Base-by-base conservation (phyloP, 1,140 invertebrate species). In the Drosophila lini region DNA sequence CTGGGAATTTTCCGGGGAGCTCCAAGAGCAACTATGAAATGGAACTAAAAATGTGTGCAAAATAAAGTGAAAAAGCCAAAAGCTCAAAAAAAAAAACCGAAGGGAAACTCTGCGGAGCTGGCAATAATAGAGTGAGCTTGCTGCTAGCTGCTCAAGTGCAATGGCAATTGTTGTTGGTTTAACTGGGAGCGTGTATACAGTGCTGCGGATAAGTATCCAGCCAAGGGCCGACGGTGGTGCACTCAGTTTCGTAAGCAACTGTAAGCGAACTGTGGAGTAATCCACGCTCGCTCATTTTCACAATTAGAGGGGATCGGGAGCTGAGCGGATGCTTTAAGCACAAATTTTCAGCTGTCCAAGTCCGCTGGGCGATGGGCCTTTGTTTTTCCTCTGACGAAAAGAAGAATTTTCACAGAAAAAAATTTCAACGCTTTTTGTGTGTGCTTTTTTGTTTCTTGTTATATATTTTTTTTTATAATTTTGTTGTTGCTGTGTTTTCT, bases 121-220 rank as follows among this genome's bases (percentile, higher is more conserved):
- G 71, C 73, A 78, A 86, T 88, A 86, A 88, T 83, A 80, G 82
- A 89, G 84, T 88, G 82, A 88, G 82, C 84, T 88, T 38, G 53
- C 61, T 85, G 82, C 81, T 80, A 60, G 71, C 74, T 65, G 78
- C 83, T 88, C 80, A 74, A 88, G 84, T 88, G 83, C 83, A 88
- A 88, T 83, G 77, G 76, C 83, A 89, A 88, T 80, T 88, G 83
- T 88, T 80, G 67, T 74, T 61, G 38, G 57, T 53, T 78, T 70
- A 48, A 28, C 63, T 67, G 67, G 48, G 19, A 45, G 63, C 40
- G 64, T 36, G 48, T 36, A 47, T 31, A 82, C 80, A 82, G 59
- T 80, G 64, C 45, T 57, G 41, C 42, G 45, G 47, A 73, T 58
- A 78, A 79, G 77, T 68, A 68, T 48, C 57, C 77, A n/a, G 41